Conservation (phyloP, 2,113 vertebrate species). For the Eublepharis macularius region DNA sequence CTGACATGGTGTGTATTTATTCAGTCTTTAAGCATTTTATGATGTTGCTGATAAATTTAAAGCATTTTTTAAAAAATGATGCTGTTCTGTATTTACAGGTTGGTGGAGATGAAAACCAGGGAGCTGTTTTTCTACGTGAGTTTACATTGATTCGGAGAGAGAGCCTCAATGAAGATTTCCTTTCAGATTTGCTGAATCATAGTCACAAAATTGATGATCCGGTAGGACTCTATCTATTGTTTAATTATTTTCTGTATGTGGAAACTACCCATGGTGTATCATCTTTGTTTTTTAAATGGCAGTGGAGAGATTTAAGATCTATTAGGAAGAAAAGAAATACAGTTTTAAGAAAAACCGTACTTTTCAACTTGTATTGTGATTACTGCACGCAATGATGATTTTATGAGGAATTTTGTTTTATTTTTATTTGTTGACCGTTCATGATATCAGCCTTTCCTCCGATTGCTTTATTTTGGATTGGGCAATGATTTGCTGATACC, state of each 20-base stretch:
- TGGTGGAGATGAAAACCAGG: conserved; percentile 79
- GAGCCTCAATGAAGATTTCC: conserved; percentile 86
- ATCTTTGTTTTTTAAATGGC: neutral
- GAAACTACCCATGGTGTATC: neutral
- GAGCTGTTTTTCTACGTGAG: conserved; percentile 91
- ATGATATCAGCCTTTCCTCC: neutral
- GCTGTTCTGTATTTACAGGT: conserved; percentile 74
- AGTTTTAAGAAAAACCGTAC: no score
- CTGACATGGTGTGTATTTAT: neutral
- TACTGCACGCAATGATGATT: neutral
- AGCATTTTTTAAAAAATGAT: conserved; percentile 10
- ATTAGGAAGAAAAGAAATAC: neutral
- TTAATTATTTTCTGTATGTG: neutral
- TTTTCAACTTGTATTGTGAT: neutral
- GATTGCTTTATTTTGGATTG: neutral
- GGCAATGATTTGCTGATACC: neutral
- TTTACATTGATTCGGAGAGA: conserved; percentile 92
- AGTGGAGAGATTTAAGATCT: neutral
- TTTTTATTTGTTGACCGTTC: neutral
- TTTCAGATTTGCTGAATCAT: conserved; percentile 76
- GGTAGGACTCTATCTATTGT: conserved; percentile 73
- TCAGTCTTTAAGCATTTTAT: neutral
- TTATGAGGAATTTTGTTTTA: neutral
- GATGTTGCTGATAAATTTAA: neutral
- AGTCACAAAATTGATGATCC: conserved; percentile 87